Evolutionary conservation across 2,888 invertebrate genomes (phyloP).

Genomic region (Autographa pulchrina): DNA sequence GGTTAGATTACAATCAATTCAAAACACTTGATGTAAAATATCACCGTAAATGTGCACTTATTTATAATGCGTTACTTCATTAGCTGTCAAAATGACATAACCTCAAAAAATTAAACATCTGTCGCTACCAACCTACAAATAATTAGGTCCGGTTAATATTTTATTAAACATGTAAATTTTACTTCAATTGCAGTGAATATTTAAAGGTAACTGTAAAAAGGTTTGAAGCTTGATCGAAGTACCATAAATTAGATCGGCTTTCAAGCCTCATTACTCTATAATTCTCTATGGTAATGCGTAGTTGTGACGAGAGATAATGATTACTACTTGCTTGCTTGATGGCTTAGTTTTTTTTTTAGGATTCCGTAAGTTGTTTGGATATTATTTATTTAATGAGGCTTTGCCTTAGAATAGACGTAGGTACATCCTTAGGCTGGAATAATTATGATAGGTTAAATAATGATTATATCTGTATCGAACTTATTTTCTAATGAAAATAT

Average conservation of each 20-base stretch:
- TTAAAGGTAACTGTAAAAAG: conserved; percentile 48
- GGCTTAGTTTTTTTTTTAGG: conserved; percentile 42
- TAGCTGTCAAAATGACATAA: not conserved
- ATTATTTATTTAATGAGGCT: conserved; percentile 17
- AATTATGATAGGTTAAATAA: not conserved
- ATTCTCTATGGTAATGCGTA: conserved; percentile 75
- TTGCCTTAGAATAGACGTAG: not conserved
- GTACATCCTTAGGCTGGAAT: not conserved
- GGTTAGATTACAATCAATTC: conserved; percentile 4
- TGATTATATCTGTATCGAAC: not conserved
- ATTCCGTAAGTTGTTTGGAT: conserved; percentile 40
- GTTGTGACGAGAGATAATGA: conserved; percentile 63
- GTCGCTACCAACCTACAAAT: not conserved
- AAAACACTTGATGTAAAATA: not conserved
- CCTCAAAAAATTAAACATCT: conserved; percentile 1
- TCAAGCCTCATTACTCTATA: conserved; percentile 72
- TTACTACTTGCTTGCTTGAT: conserved; percentile 45
- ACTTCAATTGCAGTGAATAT: conserved; percentile 44
- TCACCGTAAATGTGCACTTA: not conserved
- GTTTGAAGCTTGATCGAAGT: conserved; percentile 64
- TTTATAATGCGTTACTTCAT: not conserved
- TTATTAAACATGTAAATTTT: conserved; percentile 52
- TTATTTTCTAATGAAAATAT: not conserved
- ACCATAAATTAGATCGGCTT: conserved; percentile 69
- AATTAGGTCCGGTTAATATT: conserved; percentile 17